A percentile compares a stretch with the other conserved stretches of the same genome.
Conservation (phyloP, 2,888 invertebrate species). For the Cephonodes hylas region DNA sequence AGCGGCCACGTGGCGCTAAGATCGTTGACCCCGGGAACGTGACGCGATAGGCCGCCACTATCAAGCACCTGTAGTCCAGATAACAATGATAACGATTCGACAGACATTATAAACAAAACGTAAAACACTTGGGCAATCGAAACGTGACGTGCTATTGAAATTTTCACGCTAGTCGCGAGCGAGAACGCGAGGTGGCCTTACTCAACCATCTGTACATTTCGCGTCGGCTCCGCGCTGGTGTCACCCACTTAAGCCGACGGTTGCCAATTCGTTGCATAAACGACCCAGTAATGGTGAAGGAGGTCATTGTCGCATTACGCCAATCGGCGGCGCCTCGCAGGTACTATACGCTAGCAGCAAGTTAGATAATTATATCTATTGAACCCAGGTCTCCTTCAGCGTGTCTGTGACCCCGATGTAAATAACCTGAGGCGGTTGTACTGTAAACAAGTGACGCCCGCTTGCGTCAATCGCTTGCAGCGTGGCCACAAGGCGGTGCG, state of each 20-base stretch:
- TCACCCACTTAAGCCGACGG: slow-evolving; percentile 59
- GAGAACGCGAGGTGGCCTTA: slow-evolving; percentile 48
- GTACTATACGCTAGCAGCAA: slow-evolving; percentile 49
- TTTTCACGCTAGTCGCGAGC: slow-evolving; percentile 34
- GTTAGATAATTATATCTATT: slow-evolving; percentile 74
- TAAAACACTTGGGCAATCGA: slow-evolving; percentile 40
- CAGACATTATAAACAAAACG: slow-evolving; percentile 34
- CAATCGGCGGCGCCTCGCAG: slow-evolving; percentile 39
- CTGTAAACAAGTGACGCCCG: slow-evolving; percentile 73
- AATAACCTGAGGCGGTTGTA: slow-evolving; percentile 76
- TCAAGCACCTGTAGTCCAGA: slow-evolving; percentile 57
- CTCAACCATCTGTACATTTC: slow-evolving; percentile 62
- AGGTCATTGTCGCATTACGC: slow-evolving; percentile 74
- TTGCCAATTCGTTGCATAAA: slow-evolving; percentile 75
- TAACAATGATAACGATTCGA: slow-evolving; percentile 59
- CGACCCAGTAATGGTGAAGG: slow-evolving; percentile 72
- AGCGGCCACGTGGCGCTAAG: slow-evolving; percentile 63
- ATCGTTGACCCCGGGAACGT: slow-evolving; percentile 64
- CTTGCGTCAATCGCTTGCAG: slow-evolving; percentile 72
- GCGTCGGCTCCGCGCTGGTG: slow-evolving; percentile 45
- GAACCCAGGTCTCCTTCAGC: slow-evolving; percentile 71
- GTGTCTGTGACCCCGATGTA: slow-evolving; percentile 81
- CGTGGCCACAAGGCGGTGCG: slow-evolving; percentile 35
- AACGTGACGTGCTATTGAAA: slow-evolving; percentile 28
- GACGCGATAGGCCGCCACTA: slow-evolving; percentile 59